phyloP scores from a whole-genome alignment of 2,888 invertebrate species.

The Drosophila pegasa region DNA sequence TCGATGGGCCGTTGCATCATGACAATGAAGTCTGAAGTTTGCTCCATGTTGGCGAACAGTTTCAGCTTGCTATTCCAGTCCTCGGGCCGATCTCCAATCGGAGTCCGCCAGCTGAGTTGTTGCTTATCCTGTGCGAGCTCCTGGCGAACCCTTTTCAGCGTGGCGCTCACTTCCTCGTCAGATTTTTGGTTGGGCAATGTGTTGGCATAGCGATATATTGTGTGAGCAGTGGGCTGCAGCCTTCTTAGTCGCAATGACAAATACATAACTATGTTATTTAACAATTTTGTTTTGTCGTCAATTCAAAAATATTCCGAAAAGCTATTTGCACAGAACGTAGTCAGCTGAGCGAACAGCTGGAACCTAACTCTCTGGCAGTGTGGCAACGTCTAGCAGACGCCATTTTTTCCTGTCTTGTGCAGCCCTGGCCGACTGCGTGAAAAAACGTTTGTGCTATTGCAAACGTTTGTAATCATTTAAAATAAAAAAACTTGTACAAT shows the following conservation, averaged over 20 bases:
- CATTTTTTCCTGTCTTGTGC: constrained; percentile 63
- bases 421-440: constrained; percentile 54
- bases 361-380: constrained; percentile 1
- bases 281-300: constrained; percentile 5
- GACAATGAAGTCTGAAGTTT: constrained; percentile 84
- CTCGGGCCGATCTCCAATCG: constrained; percentile 87
- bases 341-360: constrained; percentile 65
- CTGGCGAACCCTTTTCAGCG: constrained; percentile 69
- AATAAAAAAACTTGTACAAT: constrained; percentile 31
- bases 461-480: constrained; percentile 59
- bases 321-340: constrained; percentile 14
- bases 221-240: constrained; percentile 13
- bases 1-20: constrained; percentile 86
- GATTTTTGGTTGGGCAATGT: constrained; percentile 36
- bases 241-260: constrained; percentile 11
- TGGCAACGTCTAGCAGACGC: constrained; percentile 62
- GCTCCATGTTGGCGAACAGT: constrained; percentile 86
- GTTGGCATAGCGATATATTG: constrained; percentile 14
- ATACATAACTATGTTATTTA: constrained; percentile 26
- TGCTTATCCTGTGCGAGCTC: constrained; percentile 83
- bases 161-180: constrained; percentile 50
- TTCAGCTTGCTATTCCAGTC: constrained; percentile 87
- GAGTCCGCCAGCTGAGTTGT: constrained; percentile 88
- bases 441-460: constrained; percentile 67
- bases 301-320: background rate